Evolutionary conservation across 2,888 invertebrate species (phyloP).

Genomic region (Ceramica pisi): DNA sequence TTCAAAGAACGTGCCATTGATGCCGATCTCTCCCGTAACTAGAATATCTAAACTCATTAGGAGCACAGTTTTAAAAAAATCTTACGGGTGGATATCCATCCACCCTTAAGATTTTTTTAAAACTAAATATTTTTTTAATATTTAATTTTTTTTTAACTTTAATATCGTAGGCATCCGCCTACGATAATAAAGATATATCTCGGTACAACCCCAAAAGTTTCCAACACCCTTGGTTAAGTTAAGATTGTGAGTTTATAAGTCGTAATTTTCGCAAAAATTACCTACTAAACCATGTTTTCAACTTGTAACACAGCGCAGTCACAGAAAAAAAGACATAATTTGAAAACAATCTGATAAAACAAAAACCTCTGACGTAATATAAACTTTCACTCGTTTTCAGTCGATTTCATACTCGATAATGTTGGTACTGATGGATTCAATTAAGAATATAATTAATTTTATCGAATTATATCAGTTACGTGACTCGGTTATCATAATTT

Average conservation of each 20-base stretch:
- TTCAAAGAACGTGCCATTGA: too few relatives aligned
- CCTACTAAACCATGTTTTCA: background rate
- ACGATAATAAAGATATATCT: too few relatives aligned
- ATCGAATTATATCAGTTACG: constrained; percentile 52
- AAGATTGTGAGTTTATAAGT: background rate
- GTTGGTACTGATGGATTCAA: constrained; percentile 31
- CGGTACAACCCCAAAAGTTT: background rate
- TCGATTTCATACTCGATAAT: constrained; percentile 24
- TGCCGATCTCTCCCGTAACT: too few relatives aligned
- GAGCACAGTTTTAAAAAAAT: too few relatives aligned
- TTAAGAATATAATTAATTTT: constrained; percentile 42
- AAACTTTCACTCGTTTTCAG: constrained; percentile 38
- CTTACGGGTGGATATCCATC: too few relatives aligned
- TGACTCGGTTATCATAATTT: constrained; percentile 42
- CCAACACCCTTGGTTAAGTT: background rate
- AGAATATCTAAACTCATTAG: too few relatives aligned
- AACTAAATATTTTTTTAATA: too few relatives aligned
- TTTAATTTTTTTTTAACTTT: too few relatives aligned
- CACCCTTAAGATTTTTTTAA: too few relatives aligned
- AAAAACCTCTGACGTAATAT: constrained; percentile 13
- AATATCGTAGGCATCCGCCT: too few relatives aligned
- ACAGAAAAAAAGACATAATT: background rate
- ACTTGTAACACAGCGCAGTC: background rate
- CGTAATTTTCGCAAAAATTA: background rate
- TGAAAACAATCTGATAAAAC: constrained; percentile 7